A percentile compares a stretch with the other conserved stretches of the same genome.
These are phyloP conservation scores for Rhegmatorhina hoffmannsi DNA, from an alignment of 2,113 vertebrate species.

Conservation along the genomic window DNA sequence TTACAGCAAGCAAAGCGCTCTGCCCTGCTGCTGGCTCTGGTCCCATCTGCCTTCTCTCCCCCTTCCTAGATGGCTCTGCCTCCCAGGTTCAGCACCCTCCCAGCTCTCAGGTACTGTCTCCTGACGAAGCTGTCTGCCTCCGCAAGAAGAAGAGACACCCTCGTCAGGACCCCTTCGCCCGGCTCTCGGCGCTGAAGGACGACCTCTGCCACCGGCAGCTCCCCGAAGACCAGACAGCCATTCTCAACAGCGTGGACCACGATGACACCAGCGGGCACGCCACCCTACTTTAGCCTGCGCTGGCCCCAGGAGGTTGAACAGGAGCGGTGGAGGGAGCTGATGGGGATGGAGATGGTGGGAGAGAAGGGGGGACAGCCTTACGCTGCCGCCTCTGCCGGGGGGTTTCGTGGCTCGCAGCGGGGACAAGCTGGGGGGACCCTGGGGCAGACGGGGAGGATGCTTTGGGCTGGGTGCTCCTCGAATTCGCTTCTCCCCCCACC, in stretches of 20 bases:
- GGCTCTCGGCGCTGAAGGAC: conserved; percentile 86
- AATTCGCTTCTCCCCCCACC: neutral
- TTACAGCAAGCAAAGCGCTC: neutral
- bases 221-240: conserved; percentile 92
- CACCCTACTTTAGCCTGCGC: conserved; percentile 84
- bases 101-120: conserved; percentile 91
- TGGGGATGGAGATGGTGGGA: neutral
- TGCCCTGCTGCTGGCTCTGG: neutral
- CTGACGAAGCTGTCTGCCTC: conserved; percentile 88
- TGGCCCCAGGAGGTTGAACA: conserved; percentile 25
- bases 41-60: conserved; percentile 13
- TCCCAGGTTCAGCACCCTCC: conserved; percentile 98
- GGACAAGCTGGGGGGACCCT: neutral
- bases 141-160: conserved; percentile 90
- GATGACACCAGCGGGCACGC: conserved; percentile 86
- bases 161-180: conserved; percentile 89
- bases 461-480: neutral
- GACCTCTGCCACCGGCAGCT: conserved; percentile 86
- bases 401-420: fast-evolving
- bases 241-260: conserved; percentile 90
- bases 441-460: neutral
- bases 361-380: neutral
- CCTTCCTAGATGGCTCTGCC: conserved; percentile 84
- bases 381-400: neutral
- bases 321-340: neutral